A percentile compares a stretch with the other conserved stretches of the same genome.
These are phyloP conservation scores for Cranoglanis bouderius DNA, from an alignment of 2,113 vertebrate species.

Conservation along the genomic window DNA sequence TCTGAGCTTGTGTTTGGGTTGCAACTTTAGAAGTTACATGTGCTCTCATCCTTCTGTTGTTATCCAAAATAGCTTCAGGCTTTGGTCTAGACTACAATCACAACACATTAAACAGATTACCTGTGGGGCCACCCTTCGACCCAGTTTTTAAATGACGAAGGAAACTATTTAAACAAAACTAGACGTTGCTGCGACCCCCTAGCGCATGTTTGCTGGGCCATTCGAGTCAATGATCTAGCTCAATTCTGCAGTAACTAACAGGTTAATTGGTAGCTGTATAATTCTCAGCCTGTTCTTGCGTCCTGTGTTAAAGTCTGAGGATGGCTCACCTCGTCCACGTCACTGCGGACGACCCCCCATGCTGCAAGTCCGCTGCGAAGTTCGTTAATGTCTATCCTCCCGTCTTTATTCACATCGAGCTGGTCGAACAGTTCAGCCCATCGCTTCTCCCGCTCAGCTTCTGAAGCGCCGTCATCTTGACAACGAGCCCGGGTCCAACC, in stretches of 20 bases:
- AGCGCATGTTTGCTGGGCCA: neutral
- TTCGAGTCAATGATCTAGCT: neutral
- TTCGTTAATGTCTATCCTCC: constrained; percentile 78
- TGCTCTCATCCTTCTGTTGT: constrained; percentile 7
- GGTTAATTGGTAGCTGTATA: neutral
- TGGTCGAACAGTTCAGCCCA: constrained; percentile 81
- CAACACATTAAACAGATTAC: neutral
- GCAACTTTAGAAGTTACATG: constrained; percentile 1
- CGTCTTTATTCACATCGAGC: constrained; percentile 83
- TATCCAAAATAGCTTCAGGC: constrained; percentile 25
- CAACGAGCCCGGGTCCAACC: constrained; percentile 48
- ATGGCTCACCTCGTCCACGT: constrained; percentile 71
- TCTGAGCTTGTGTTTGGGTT: neutral
- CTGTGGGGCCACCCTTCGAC: neutral
- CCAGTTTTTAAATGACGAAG: neutral
- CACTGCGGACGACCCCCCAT: constrained; percentile 64
- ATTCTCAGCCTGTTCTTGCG: neutral
- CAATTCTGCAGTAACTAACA: neutral
- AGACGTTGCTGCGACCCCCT: neutral
- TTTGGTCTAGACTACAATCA: constrained; percentile 5
- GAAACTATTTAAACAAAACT: neutral
- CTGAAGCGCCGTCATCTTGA: constrained; percentile 52
- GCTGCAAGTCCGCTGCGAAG: constrained; percentile 75
- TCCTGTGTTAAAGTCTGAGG: neutral
- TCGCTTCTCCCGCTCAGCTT: constrained; percentile 69